phyloP scores from a whole-genome alignment of 2,888 invertebrate genomes.

The Crematogaster levior region DNA sequence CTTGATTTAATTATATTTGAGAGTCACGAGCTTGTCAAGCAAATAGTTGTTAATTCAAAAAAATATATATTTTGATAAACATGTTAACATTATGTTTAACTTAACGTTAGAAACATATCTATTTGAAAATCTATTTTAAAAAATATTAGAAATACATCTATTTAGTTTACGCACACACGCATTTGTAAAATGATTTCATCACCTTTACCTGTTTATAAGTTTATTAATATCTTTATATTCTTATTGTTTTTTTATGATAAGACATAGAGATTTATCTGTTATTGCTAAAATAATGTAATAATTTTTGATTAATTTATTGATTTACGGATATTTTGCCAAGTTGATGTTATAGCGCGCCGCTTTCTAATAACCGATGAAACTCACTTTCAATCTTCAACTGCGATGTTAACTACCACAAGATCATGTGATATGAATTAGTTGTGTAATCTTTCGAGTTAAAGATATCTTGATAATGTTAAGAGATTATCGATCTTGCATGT shows the following conservation, averaged over 20 bases:
- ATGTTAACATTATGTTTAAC: too few relatives aligned
- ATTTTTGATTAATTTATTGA: not conserved
- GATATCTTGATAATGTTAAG: not conserved
- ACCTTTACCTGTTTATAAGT: not conserved
- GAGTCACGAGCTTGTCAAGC: too few relatives aligned
- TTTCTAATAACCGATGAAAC: slow-evolving; percentile 60
- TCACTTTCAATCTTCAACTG: slow-evolving; percentile 62
- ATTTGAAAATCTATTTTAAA: too few relatives aligned
- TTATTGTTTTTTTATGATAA: not conserved
- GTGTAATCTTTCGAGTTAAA: not conserved
- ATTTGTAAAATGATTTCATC: too few relatives aligned
- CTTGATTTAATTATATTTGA: too few relatives aligned
- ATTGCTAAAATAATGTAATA: not conserved
- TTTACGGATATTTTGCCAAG: not conserved
- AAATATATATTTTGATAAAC: too few relatives aligned
- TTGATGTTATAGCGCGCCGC: slow-evolving; percentile 22
- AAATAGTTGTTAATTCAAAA: too few relatives aligned
- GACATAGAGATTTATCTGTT: not conserved
- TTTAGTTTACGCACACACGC: too few relatives aligned
- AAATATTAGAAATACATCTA: too few relatives aligned
- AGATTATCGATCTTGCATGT: not conserved
- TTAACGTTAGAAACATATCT: too few relatives aligned
- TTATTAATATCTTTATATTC: not conserved
- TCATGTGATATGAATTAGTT: slow-evolving; percentile 1
- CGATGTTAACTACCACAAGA: slow-evolving; percentile 17